Evolutionary conservation across 2,888 invertebrate species (phyloP), one percentile per base, ranked within the genome.

Genomic region (Agrochola litura): DNA sequence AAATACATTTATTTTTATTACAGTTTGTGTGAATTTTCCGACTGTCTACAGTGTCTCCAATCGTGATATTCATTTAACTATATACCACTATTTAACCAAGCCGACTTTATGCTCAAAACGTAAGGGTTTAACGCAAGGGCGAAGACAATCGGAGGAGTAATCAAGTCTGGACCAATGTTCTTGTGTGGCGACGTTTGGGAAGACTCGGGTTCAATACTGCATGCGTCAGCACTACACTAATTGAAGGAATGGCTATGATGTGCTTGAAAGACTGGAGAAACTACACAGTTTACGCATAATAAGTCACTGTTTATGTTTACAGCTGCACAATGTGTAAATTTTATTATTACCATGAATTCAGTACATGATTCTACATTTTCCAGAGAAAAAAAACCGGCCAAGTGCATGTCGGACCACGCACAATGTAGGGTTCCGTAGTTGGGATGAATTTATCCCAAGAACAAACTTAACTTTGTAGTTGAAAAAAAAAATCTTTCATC

Each of bases 131-230:
- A 58, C 30, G 61, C 58, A 73, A 64, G 80, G 80, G 82, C 25
- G 58, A 22, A 68, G 61, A 83, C 73, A 83, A 77, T 83, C 37
- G 69, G 60, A 71, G 52, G n/a, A 81, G 58, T 77, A 84, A 83
- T 85, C 73, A 68, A 74, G 73, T 77, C 81, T 77, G 66, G 22
- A 54, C 61, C 63, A 74, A 52, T 52, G 65, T 71, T 52, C 79
- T 54, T n/a, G 22, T 77, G 41, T 60, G 65, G 76, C 49, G 41
- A 73, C 58, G 41, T 67, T 71, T 64, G 46, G 67, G 60, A 16
- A 49, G 37, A 22, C 30, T 54, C 2, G 19, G 37, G 30, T 46
- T 54, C 37, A 54, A 73, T 74, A n/a, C 22, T 41, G n/a, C 2
- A 76, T 68, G 73, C 60, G 68, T 69, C 82, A 81, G 68, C 72